Conservation (phyloP, 2,797 vertebrate genomes). For the Echeneis naucrates region DNA sequence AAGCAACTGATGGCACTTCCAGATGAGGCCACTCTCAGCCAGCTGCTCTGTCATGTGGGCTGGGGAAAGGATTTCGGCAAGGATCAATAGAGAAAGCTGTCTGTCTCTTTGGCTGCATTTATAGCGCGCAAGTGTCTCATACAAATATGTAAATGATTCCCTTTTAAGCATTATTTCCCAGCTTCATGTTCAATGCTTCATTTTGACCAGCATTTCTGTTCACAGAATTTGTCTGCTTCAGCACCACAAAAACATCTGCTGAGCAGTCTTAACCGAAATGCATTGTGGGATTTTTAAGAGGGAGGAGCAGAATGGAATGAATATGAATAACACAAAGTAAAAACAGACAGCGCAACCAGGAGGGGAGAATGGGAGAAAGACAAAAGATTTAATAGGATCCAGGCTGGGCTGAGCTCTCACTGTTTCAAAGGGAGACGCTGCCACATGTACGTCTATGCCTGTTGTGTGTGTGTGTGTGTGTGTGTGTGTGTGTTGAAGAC, state of each 20-base stretch:
- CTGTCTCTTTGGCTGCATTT: conserved; percentile 42
- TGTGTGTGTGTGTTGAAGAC: conserved; percentile 54
- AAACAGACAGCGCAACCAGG: conserved; percentile 68
- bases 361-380: conserved; percentile 69
- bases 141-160: conserved; percentile 27
- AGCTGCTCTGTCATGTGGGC: conserved; percentile 73
- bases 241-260: conserved; percentile 76
- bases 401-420: conserved; percentile 67
- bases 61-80: conserved; percentile 33
- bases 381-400: conserved; percentile 79
- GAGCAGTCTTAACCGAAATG: conserved; percentile 70
- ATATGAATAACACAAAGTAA: conserved; percentile 81
- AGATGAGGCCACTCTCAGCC: conserved; percentile 69
- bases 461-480: conserved; percentile 60
- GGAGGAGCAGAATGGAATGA: conserved; percentile 67
- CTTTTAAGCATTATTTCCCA: conserved; percentile 19
- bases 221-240: conserved; percentile 26
- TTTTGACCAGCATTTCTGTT: conserved; percentile 29
- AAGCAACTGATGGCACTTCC: conserved; percentile 74
- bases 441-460: conserved; percentile 39
- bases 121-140: not conserved
- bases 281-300: conserved; percentile 74
- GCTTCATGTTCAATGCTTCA: conserved; percentile 21
- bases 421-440: conserved; percentile 70
- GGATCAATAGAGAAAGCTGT: conserved; percentile 53